Evolutionary conservation across 2,888 invertebrate species (phyloP).

Genomic region (Adineta ricciae): DNA sequence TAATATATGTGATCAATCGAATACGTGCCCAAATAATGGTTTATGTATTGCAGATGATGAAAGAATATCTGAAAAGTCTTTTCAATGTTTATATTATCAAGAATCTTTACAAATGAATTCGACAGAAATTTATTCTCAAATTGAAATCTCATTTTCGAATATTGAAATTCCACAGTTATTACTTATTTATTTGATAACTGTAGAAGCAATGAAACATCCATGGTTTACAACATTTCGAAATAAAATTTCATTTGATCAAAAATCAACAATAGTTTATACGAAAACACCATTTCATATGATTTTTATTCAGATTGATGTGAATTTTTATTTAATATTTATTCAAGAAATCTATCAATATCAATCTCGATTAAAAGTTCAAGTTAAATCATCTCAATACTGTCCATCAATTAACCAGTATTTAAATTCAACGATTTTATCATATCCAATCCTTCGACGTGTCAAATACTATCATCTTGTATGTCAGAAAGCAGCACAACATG

Average conservation of each 20-base stretch:
- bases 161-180: not conserved
- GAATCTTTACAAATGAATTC: not conserved
- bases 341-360: not conserved
- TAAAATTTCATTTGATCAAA: not conserved
- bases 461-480: not conserved
- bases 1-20: not conserved
- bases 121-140: not conserved
- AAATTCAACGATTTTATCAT: not conserved
- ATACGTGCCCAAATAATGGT: not conserved
- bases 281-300: not conserved
- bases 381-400: not conserved
- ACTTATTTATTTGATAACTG: not conserved
- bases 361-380: not conserved
- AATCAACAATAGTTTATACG: not conserved
- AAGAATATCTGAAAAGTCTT: not conserved
- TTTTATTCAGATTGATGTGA: not conserved
- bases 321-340: not conserved
- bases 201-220: not conserved
- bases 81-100: not conserved
- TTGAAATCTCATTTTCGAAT: not conserved
- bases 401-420: not conserved
- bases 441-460: not conserved
- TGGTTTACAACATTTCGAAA: not conserved
- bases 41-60: not conserved
- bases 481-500: not conserved